Percentiles rank a stretch among this genome's conserved stretches.
Evolutionary conservation across 2,888 invertebrate species (phyloP).

Genomic region (Melitaea athalia): DNA sequence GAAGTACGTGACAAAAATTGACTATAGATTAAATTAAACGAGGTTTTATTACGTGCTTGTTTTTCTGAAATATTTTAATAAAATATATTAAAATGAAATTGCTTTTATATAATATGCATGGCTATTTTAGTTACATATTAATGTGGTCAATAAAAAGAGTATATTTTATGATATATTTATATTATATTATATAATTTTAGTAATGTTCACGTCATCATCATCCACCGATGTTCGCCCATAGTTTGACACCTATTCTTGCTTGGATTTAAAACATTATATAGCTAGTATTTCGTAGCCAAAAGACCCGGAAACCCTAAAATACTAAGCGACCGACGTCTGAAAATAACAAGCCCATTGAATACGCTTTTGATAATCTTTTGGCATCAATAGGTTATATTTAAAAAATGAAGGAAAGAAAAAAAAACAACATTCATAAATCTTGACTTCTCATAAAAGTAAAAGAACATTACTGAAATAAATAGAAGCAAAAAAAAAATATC

Average conservation of each 20-base stretch:
- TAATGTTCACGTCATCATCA: no score
- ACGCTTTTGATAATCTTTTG: background rate
- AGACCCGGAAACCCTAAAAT: no score
- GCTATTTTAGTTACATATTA: no score
- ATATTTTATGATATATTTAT: no score
- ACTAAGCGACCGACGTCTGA: background rate
- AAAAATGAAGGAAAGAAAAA: background rate
- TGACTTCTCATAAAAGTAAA: conserved; percentile 11
- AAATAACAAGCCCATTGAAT: background rate
- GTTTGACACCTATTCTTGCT: no score
- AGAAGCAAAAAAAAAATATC: conserved; percentile 9
- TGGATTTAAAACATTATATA: no score
- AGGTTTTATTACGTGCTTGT: background rate
- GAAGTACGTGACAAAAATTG: conserved; percentile 1
- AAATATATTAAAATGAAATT: background rate
- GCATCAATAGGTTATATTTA: background rate
- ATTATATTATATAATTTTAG: no score
- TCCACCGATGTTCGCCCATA: no score
- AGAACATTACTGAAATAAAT: conserved; percentile 10
- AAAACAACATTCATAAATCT: conserved; percentile 1
- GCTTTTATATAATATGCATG: background rate
- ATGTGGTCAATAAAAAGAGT: no score
- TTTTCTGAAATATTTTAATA: background rate
- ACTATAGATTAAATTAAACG: background rate
- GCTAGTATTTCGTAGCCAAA: no score